Evolutionary conservation across 1,140 invertebrate genomes (phyloP), one percentile per base, ranked within the genome.

Genomic region (Drosophila melanogaster): DNA sequence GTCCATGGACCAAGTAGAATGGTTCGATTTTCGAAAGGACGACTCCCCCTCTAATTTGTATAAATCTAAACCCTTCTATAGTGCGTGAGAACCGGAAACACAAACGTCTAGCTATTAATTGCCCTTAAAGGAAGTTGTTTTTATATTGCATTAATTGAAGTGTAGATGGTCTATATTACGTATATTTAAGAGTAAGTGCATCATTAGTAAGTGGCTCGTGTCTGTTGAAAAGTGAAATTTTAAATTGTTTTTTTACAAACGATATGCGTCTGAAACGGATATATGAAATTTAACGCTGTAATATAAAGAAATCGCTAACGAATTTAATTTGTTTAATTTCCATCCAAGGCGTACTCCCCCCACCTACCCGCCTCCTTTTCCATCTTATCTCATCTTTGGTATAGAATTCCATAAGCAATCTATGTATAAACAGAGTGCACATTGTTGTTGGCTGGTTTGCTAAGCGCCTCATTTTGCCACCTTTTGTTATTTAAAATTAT

Each of bases 251-350:
- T 83, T 83, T 77, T 77, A 77, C 65, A 37, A 17, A 73, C 60
- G 59, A 72, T 44, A 75, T 53, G 49, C 43, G 51, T 71, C 59
- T 47, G 56, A 58, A 59, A 60, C 77, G 35, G 41, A 79, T 57
- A 81, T 47, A 60, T 44, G 41, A 83, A 65, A 51, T 65, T 56
- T 49, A 72, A 77, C 53, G 83, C 83, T 87, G 83, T 89, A 87
- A 87, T 89, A 87, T 89, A 89, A 73, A 77, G 15, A 87, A 77
- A 89, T 62, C 61, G 84, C 79, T 79, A 79, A 84, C 76, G 71
- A 89, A 86, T 85, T 85, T 85, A 86, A 85, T 74, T 59, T 77
- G 81, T 86, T 86, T 81, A 85, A 70, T 81, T 86, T 17, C 40
- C 17, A 44, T 46, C 14, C 17, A 30, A 56, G 12, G n/a, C 24